These are phyloP conservation scores for Ecliptopera silaceata DNA, from an alignment of 2,888 invertebrate species.

Conservation along the genomic window DNA sequence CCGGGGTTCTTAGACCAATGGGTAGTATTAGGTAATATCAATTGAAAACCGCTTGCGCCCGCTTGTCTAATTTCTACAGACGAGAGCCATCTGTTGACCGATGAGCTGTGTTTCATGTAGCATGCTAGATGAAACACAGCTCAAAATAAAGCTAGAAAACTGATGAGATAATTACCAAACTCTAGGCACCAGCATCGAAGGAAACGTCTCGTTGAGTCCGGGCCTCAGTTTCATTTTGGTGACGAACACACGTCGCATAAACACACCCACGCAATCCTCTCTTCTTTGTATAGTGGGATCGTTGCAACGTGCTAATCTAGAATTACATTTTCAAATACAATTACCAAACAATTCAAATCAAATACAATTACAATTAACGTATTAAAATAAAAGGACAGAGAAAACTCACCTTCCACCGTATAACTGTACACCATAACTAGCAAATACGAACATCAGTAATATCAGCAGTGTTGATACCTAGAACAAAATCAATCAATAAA, in stretches of 20 bases:
- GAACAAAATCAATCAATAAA: constrained; percentile 21
- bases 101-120: no score
- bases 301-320: constrained; percentile 95
- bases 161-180: constrained; percentile 95
- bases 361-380: no score
- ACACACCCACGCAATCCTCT: constrained; percentile 96
- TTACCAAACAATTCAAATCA: no score
- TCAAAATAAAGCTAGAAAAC: no score
- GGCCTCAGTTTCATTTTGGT: constrained; percentile 98
- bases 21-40: no score
- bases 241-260: constrained; percentile 97
- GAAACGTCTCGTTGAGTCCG: constrained; percentile 93
- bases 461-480: constrained; percentile 97
- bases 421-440: constrained; percentile 98
- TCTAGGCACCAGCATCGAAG: constrained; percentile 96
- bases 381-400: no score
- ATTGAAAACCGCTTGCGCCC: no score
- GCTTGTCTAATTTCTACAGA: no score
- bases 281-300: constrained; percentile 93
- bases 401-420: constrained; percentile 92
- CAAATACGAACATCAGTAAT: constrained; percentile 99
- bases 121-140: no score
- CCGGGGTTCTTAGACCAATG: no score
- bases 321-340: not conserved
- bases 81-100: no score